phyloP scores from a whole-genome alignment of 2,797 vertebrate species.

The Galagoides demidoff region DNA sequence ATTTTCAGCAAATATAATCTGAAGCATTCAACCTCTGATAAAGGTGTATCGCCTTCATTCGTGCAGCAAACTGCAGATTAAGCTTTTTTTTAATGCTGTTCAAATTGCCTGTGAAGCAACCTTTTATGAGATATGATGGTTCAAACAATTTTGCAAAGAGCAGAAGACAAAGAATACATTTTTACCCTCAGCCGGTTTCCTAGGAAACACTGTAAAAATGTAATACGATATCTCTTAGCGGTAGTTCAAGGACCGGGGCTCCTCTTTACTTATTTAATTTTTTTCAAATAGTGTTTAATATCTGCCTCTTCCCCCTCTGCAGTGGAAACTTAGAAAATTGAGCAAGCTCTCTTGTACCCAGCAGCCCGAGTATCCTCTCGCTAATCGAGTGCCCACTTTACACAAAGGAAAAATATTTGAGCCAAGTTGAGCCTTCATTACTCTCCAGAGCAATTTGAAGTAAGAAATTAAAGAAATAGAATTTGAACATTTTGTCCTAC shows the following conservation, averaged over 20 bases:
- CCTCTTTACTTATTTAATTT: constrained; percentile 68
- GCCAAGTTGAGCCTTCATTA: constrained; percentile 50
- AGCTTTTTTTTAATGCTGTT: constrained; percentile 81
- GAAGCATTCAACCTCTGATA: constrained; percentile 78
- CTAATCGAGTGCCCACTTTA: constrained; percentile 57
- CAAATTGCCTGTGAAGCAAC: constrained; percentile 85
- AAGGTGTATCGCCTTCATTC: constrained; percentile 75
- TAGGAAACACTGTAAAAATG: constrained; percentile 87
- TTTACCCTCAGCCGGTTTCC: constrained; percentile 88
- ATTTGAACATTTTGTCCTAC: neutral
- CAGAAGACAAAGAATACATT: constrained; percentile 88
- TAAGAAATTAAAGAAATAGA: constrained; percentile 54
- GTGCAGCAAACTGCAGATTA: constrained; percentile 85
- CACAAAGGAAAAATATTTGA: constrained; percentile 41
- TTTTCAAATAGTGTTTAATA: constrained; percentile 63
- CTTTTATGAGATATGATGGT: constrained; percentile 85
- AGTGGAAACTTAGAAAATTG: constrained; percentile 49
- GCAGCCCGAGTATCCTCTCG: neutral
- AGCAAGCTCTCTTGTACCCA: constrained; percentile 30
- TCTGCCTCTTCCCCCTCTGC: constrained; percentile 62
- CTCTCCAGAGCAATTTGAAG: constrained; percentile 51
- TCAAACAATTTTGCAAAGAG: constrained; percentile 88
- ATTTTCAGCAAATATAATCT: constrained; percentile 81
- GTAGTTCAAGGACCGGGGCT: constrained; percentile 86
- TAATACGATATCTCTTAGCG: constrained; percentile 83